These are phyloP conservation scores for Leptinotarsa rubiginosa DNA, from an alignment of 2,888 invertebrate species.

Conservation along the genomic window DNA sequence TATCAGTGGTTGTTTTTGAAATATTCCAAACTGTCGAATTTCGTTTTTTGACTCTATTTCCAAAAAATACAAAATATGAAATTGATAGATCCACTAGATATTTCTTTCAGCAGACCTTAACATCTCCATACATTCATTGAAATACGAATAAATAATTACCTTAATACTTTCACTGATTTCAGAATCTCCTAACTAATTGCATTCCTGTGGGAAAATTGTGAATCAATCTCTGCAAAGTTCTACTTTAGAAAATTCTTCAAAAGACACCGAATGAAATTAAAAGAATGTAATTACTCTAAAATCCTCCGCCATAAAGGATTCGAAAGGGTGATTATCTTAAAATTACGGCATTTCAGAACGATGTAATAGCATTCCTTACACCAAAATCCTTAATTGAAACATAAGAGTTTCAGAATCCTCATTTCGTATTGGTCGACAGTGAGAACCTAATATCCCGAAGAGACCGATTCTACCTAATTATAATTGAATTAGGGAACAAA, in stretches of 20 bases:
- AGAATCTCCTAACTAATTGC: too few relatives aligned
- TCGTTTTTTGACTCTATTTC: too few relatives aligned
- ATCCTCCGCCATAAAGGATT: neutral
- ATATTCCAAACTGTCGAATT: too few relatives aligned
- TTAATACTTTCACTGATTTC: too few relatives aligned
- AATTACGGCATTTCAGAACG: neutral
- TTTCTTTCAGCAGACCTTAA: too few relatives aligned
- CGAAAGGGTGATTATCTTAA: neutral
- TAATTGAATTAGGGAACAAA: neutral
- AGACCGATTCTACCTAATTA: neutral
- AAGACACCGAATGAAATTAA: neutral
- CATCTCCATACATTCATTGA: too few relatives aligned
- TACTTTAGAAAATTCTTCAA: neutral
- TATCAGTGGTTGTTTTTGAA: too few relatives aligned
- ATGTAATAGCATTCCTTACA: constrained; percentile 8
- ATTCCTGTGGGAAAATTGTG: too few relatives aligned
- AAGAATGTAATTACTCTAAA: neutral
- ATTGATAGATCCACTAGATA: too few relatives aligned
- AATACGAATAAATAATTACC: too few relatives aligned
- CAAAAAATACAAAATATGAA: too few relatives aligned
- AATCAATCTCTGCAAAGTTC: neutral
- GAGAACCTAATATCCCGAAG: neutral
- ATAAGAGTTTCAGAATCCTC: neutral
- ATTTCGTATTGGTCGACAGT: neutral
- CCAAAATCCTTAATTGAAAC: constrained; percentile 6